Conservation (phyloP, 2,113 vertebrate species). For the Sminthopsis crassicaudata region DNA sequence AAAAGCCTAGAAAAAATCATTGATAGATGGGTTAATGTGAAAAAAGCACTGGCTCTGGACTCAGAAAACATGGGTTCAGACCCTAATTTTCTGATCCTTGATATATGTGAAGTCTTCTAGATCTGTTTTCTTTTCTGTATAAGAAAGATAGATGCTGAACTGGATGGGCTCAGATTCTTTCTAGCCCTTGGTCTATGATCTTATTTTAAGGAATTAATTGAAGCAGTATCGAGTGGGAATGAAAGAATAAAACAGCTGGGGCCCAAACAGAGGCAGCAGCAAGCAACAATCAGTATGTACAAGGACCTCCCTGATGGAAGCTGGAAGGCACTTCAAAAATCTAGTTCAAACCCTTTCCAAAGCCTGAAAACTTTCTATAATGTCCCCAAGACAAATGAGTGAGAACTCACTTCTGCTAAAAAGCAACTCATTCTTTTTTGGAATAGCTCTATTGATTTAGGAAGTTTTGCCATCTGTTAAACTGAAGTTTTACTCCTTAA, state of each 20-base stretch:
- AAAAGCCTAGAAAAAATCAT: no score
- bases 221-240: not conserved
- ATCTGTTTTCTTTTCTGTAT: not conserved
- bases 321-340: not conserved
- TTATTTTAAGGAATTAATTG: not conserved
- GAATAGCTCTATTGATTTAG: no score
- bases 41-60: no score
- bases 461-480: no score
- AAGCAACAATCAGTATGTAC: not conserved
- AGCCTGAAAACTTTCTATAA: not conserved
- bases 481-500: no score
- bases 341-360: not conserved
- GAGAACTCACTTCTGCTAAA: no score
- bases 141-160: not conserved
- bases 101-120: not conserved
- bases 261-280: not conserved
- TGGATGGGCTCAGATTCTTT: not conserved
- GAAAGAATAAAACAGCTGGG: not conserved
- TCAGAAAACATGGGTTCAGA: no score
- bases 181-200: not conserved
- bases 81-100: no score
- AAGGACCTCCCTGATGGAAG: not conserved
- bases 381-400: not conserved
- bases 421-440: no score
- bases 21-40: no score